Base-by-base conservation (phyloP, 2,888 invertebrate species). In the Drosophila atripex region DNA sequence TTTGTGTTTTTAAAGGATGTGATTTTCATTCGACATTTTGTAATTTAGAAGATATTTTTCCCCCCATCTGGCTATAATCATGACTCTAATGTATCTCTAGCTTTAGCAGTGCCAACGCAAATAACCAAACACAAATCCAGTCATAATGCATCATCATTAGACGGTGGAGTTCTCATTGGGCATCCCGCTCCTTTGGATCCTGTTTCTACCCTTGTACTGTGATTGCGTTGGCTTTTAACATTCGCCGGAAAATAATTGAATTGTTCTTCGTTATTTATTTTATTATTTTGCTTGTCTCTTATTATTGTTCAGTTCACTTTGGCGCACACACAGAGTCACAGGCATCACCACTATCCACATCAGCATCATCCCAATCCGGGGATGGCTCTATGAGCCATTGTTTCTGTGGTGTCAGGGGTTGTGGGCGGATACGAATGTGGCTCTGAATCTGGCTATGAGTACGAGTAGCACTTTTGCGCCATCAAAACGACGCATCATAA, bases 181-280 rank as follows among this genome's bases (percentile, higher is more conserved):
- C 65, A 56, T 60, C 43, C 39, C 3, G 63, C 39, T 75, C 56
- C 61, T 39, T 18, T 18, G 68, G 46, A 39, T 30, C 52, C 30
- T 14, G 39, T 12, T 25, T 7, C 41, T 47, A 41, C 57, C 51
- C 69, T 46, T 54, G 11, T 53, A 21, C 49, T 49, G 57, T 71
- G 87, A 71, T 77, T 83, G 72, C 55, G 75, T 35, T 63, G 68
- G 86, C 86, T 87, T 85, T 87, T 80, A 85, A 64, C 75, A 61
- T 55, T 78, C 71, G 50, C 55, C 72, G 50, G 58, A 71, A 78
- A 71, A 89, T 89, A 89, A 87, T 83, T 88, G 80, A 87, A 89
- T 87, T 89, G 89, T 73, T 86, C 75, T 73, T 88, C 71, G 77
- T 88, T 89, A 88, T 89, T 88, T 85, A 83, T 88, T 89, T 85